Evolutionary conservation across 2,113 vertebrate genomes (phyloP).

Genomic region (Xyrauchen texanus): DNA sequence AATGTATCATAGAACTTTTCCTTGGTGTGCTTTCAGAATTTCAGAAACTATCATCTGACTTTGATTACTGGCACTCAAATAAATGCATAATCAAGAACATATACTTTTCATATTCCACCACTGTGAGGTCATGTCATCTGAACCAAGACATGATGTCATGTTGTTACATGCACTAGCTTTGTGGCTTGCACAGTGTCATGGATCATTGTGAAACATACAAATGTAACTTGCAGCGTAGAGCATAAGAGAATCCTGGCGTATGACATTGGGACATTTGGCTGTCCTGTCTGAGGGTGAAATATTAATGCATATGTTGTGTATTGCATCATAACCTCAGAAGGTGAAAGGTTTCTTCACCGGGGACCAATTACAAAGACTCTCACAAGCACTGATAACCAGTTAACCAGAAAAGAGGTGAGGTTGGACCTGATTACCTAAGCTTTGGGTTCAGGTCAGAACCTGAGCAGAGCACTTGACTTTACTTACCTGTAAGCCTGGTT

Average conservation of each 20-base stretch:
- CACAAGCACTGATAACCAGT: too few relatives aligned
- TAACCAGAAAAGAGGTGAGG: too few relatives aligned
- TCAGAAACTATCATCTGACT: conserved; percentile 40
- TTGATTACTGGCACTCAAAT: conserved; percentile 32
- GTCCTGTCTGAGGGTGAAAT: neutral
- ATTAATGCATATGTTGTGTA: neutral
- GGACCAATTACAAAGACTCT: too few relatives aligned
- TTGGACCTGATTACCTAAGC: too few relatives aligned
- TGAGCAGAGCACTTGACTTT: too few relatives aligned
- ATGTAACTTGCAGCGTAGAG: neutral
- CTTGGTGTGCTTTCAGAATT: conserved; percentile 42
- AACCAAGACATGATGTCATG: conserved; percentile 38
- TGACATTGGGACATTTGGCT: neutral
- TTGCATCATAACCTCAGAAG: neutral
- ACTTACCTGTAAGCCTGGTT: too few relatives aligned
- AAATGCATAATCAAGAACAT: conserved; percentile 1
- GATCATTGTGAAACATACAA: conserved; percentile 16
- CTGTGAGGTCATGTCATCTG: conserved; percentile 32
- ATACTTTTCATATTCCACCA: conserved; percentile 13
- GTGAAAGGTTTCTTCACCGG: neutral
- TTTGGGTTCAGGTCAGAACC: too few relatives aligned
- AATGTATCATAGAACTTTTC: neutral
- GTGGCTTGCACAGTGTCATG: too few relatives aligned
- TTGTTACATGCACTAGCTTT: neutral
- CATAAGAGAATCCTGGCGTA: neutral